phyloP scores from a whole-genome alignment of 2,113 vertebrate genomes.

The Melanotaenia duboulayi region DNA sequence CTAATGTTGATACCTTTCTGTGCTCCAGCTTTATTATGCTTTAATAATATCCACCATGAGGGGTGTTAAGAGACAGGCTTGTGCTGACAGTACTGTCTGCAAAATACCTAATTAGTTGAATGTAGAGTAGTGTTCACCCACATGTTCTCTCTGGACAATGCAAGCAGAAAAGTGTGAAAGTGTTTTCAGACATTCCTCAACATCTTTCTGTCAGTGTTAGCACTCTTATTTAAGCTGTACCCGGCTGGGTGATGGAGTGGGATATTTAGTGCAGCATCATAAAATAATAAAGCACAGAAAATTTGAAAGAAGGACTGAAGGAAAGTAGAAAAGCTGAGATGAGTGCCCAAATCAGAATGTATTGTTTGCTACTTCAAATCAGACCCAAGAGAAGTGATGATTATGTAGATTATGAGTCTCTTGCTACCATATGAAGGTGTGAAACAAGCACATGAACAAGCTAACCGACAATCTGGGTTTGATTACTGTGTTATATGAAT shows the following conservation, averaged over 20 bases:
- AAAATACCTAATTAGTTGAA: conserved; percentile 30
- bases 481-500: conserved; percentile 24
- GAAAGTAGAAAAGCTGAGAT: neutral
- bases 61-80: conserved; percentile 11
- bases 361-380: conserved; percentile 27
- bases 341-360: conserved; percentile 19
- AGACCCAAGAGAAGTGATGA: conserved; percentile 14
- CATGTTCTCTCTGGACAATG: conserved; percentile 21
- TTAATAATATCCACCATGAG: conserved; percentile 10
- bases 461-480: conserved; percentile 22
- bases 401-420: conserved; percentile 16
- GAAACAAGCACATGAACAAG: conserved; percentile 23
- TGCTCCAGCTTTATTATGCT: neutral
- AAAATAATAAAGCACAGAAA: conserved; percentile 5
- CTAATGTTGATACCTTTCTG: neutral
- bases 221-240: conserved; percentile 1
- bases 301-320: conserved; percentile 3
- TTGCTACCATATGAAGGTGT: conserved; percentile 3
- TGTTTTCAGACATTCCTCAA: conserved; percentile 22
- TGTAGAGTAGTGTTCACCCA: conserved; percentile 22
- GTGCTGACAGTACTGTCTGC: conserved; percentile 27
- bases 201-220: conserved; percentile 8
- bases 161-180: conserved; percentile 10
- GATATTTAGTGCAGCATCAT: conserved; percentile 11
- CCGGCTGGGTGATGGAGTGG: conserved; percentile 11